These are phyloP conservation scores for Euclidia mi DNA, from an alignment of 2,888 invertebrate genomes.

Conservation along the genomic window DNA sequence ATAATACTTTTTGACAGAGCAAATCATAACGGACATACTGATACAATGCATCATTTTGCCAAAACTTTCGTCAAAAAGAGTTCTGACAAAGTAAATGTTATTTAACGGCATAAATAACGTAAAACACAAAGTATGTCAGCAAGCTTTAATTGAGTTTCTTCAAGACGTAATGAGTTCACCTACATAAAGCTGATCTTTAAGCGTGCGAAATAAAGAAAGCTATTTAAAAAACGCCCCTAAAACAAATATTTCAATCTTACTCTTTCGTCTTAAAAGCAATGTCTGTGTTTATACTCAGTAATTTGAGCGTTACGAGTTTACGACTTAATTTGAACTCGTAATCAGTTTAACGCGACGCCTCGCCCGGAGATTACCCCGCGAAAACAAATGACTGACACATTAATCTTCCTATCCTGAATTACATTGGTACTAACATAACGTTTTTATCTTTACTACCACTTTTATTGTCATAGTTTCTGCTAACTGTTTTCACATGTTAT, in stretches of 20 bases:
- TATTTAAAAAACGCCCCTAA: constrained; percentile 36
- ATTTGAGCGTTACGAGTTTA: constrained; percentile 85
- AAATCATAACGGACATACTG: no score
- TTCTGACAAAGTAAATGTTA: neutral
- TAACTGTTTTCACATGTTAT: constrained; percentile 44
- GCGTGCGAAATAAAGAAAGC: constrained; percentile 13
- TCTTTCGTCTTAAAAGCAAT: constrained; percentile 66
- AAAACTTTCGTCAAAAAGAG: no score
- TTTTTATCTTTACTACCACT: constrained; percentile 67
- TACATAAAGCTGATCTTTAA: constrained; percentile 1
- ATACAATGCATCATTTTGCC: no score
- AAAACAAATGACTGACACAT: constrained; percentile 81
- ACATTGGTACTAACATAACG: constrained; percentile 63
- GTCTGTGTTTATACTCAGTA: constrained; percentile 80
- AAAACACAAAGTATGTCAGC: neutral
- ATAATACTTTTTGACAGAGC: no score
- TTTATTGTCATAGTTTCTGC: constrained; percentile 61
- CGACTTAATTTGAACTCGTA: constrained; percentile 88
- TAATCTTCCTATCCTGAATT: constrained; percentile 76
- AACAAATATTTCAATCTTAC: constrained; percentile 55
- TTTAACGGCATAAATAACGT: neutral
- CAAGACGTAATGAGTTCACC: neutral
- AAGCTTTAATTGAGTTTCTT: constrained; percentile 3
- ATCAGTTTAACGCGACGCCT: constrained; percentile 83
- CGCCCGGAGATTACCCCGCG: constrained; percentile 77